phyloP scores from a whole-genome alignment of 2,888 invertebrate species.

The Nephrotoma guestfalica region DNA sequence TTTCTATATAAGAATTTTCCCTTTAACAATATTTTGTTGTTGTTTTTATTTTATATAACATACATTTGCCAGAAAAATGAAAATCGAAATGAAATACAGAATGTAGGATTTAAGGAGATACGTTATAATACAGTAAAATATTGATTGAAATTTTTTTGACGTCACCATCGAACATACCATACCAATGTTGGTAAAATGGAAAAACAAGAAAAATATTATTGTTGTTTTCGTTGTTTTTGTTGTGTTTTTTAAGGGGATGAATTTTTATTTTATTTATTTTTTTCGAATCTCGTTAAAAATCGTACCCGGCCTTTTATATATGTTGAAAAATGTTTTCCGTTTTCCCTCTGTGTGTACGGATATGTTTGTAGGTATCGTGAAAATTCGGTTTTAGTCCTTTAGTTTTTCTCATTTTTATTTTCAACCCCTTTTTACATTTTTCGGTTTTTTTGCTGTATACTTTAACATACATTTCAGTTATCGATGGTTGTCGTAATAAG shows the following conservation, averaged over 20 bases:
- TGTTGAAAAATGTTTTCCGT: background rate
- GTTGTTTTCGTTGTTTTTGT: background rate
- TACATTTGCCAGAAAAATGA: background rate
- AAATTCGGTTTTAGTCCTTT: constrained; percentile 1
- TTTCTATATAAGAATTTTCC: background rate
- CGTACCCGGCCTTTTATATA: background rate
- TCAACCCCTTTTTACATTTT: background rate
- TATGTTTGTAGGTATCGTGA: background rate
- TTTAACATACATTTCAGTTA: background rate
- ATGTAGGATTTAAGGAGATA: background rate
- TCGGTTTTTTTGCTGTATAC: background rate
- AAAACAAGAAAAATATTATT: background rate
- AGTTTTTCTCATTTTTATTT: background rate
- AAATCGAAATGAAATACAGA: background rate
- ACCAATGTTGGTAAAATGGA: background rate
- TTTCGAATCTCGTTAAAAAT: background rate
- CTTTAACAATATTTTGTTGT: background rate
- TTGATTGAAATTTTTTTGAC: background rate
- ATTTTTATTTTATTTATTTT: background rate
- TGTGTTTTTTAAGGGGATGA: background rate
- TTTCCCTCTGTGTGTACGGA: background rate
- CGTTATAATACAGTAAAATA: background rate
- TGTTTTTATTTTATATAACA: background rate
- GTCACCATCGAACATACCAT: background rate
- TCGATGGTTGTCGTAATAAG: background rate